A percentile compares a stretch with the other conserved stretches of the same genome.
These are phyloP conservation scores for Gryon sp. DNA, from an alignment of 1,140 invertebrate genomes.

Conservation along the genomic window DNA sequence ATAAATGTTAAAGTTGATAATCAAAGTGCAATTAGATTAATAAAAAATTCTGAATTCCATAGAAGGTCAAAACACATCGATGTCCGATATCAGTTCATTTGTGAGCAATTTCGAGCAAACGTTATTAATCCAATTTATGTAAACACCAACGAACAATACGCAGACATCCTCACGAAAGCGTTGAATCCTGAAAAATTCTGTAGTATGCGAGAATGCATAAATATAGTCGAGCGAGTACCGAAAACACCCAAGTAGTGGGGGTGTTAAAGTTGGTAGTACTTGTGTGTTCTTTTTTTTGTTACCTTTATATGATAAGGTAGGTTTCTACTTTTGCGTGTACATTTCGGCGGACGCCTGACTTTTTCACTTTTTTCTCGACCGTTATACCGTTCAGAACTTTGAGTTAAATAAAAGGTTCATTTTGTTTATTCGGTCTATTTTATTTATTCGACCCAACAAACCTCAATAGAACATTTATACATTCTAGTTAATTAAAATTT, in stretches of 20 bases:
- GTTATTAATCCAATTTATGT: conserved; percentile 27
- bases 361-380: no score
- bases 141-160: conserved; percentile 37
- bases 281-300: background rate
- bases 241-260: conserved; percentile 29
- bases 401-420: no score
- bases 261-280: conserved; percentile 18
- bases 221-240: background rate
- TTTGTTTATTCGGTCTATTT: no score
- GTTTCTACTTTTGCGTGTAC: no score
- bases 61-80: conserved; percentile 71
- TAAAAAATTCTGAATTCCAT: conserved; percentile 71
- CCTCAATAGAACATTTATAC: no score
- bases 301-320: no score
- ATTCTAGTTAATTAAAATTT: no score
- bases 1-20: background rate
- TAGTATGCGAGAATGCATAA: conserved; percentile 4
- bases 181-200: conserved; percentile 20
- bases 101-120: conserved; percentile 53
- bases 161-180: conserved; percentile 61
- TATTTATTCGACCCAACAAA: no score
- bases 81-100: conserved; percentile 70
- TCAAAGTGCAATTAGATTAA: conserved; percentile 51
- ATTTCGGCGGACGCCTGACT: no score
- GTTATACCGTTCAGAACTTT: no score